These are phyloP conservation scores for Pitta sordida DNA, from an alignment of 2,113 vertebrate genomes.

Conservation along the genomic window DNA sequence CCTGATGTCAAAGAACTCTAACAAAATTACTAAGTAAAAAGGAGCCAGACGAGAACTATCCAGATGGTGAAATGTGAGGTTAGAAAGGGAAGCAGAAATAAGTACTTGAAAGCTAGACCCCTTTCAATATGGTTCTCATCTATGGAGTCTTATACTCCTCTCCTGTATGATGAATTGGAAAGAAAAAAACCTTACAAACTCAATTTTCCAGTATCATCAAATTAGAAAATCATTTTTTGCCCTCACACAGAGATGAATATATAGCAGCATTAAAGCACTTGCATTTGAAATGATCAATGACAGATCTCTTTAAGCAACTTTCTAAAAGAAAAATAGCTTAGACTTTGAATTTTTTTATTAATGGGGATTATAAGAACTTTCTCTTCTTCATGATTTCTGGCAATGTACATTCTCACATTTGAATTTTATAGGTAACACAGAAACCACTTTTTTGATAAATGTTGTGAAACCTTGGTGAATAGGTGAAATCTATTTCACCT, in stretches of 20 bases:
- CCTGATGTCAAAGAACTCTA: not conserved
- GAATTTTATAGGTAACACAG: not conserved
- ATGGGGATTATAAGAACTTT: not conserved
- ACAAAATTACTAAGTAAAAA: not conserved
- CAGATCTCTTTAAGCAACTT: not conserved
- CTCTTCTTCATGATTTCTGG: not conserved
- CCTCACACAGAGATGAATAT: not conserved
- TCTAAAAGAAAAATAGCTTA: not conserved
- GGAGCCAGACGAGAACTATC: not conserved
- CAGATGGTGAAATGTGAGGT: not conserved
- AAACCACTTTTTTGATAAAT: not conserved
- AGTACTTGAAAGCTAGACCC: not conserved
- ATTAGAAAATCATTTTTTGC: not conserved
- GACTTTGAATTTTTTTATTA: not conserved
- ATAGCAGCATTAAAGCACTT: not conserved
- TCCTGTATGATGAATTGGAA: not conserved
- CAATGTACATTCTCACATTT: not conserved
- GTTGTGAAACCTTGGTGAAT: not conserved
- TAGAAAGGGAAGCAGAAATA: not conserved
- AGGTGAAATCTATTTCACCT: not conserved
- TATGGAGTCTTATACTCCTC: not conserved
- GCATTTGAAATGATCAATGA: not conserved
- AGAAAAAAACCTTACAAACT: not conserved
- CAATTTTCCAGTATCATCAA: not conserved
- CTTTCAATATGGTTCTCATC: not conserved